Evolutionary conservation across 1,140 invertebrate genomes (phyloP), one percentile per base, ranked within the genome.

Genomic region (Berghia stephanieae): DNA sequence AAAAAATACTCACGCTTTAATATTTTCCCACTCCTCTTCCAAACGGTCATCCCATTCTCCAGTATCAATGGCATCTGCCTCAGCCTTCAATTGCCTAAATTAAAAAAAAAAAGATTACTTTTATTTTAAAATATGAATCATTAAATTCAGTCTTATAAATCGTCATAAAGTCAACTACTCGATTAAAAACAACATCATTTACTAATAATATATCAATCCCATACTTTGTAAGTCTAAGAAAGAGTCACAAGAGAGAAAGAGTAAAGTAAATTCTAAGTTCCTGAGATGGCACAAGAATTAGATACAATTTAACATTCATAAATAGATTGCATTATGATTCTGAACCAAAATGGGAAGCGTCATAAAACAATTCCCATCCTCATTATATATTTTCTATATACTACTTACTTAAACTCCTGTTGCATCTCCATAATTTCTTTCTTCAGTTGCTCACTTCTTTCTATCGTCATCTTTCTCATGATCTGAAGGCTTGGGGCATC

Each of bases 401-500:
- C 34, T 38, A 72, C 77, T 75, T 81, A 90, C 89, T 86, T 89
- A 80, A 95, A 95, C 75, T 93, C 92, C 24, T 93, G 91, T 78
- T 92, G 92, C 84, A 95, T 93, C 71, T 93, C 91, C 0, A 91
- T 88, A 43, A 96, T 88, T n/a, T 92, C 90, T 74, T 92, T 92
- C 75, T 93, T 93, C 36, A 97, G 91, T 86, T 97, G 95, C 5
- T 92, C 88, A 74, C 95, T 92, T 18, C 95, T 90, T 84, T 96
- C 94, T 84, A 93, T 87, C 0, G 93, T 94, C n/a, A 97, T 89
- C 66, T 93, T 93, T 73, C 93, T 92, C 1, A 96, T 91, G 80
- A 97, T 94, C 52, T 92, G 92, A 86, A 96, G 94, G n/a, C 93
- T 92, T 0, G 94, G 93, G 0, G 94, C 95, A 86, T 95, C 94